Evolutionary conservation across 1,140 invertebrate genomes (phyloP).

Genomic region (Chrysomallon squamiferum): DNA sequence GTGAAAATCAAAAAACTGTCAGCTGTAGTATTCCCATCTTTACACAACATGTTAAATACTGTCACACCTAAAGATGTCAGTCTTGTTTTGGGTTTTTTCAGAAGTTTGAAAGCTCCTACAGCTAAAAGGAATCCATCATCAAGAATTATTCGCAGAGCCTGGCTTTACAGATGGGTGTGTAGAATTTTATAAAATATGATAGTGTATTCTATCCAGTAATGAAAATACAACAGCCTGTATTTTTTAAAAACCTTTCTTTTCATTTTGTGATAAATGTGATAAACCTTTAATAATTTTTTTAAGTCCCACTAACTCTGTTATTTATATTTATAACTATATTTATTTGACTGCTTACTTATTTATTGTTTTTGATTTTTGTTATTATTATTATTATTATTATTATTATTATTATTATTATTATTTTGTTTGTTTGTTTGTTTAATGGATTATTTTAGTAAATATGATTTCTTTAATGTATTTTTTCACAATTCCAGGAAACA

Average conservation of each 20-base stretch:
- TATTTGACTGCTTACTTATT: neutral
- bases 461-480: neutral
- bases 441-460: neutral
- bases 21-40: too few relatives aligned
- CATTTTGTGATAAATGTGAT: neutral
- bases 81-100: too few relatives aligned
- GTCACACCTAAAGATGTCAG: too few relatives aligned
- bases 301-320: neutral
- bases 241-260: neutral
- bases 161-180: slow-evolving; percentile 91
- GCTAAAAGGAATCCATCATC: slow-evolving; percentile 68
- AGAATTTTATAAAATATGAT: slow-evolving; percentile 67
- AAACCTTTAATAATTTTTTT: neutral
- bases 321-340: neutral
- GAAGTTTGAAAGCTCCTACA: slow-evolving; percentile 54
- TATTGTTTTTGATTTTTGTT: too few relatives aligned
- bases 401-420: too few relatives aligned
- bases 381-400: too few relatives aligned
- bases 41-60: too few relatives aligned
- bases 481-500: slow-evolving; percentile 43
- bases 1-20: too few relatives aligned
- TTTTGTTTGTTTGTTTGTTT: neutral
- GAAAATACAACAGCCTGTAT: neutral
- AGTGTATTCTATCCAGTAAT: neutral
- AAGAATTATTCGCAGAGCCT: slow-evolving; percentile 84